phyloP scores from a whole-genome alignment of 2,113 vertebrate genomes.

The Protobothrops flavoviridis region DNA sequence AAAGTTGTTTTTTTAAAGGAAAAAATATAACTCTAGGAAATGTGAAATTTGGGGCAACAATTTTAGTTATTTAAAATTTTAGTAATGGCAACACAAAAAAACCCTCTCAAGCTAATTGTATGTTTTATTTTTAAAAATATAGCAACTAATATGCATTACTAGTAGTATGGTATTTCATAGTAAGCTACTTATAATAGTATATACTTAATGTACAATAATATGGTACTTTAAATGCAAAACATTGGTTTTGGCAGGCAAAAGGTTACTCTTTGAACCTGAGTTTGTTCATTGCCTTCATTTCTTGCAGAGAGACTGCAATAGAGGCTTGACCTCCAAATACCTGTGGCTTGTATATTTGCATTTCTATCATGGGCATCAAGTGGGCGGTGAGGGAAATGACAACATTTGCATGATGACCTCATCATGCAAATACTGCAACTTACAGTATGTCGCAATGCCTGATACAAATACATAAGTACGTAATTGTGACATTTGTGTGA shows the following conservation, averaged over 20 bases:
- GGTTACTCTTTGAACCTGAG: neutral
- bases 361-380: neutral
- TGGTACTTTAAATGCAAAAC: neutral
- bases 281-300: neutral
- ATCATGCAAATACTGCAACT: neutral
- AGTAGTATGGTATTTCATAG: neutral
- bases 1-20: neutral
- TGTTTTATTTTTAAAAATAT: neutral
- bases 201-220: neutral
- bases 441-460: neutral
- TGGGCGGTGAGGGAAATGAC: neutral
- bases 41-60: neutral
- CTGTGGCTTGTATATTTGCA: conserved; percentile 38
- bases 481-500: neutral
- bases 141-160: neutral
- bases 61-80: neutral
- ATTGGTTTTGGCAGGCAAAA: neutral
- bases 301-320: neutral
- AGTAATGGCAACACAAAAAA: neutral
- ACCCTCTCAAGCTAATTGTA: neutral
- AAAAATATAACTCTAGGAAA: neutral
- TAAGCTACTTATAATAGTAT: neutral
- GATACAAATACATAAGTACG: neutral
- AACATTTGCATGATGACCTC: neutral
- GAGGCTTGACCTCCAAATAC: conserved; percentile 36